These are phyloP conservation scores for Dasypolia templi DNA, from an alignment of 2,888 invertebrate genomes.

Conservation along the genomic window DNA sequence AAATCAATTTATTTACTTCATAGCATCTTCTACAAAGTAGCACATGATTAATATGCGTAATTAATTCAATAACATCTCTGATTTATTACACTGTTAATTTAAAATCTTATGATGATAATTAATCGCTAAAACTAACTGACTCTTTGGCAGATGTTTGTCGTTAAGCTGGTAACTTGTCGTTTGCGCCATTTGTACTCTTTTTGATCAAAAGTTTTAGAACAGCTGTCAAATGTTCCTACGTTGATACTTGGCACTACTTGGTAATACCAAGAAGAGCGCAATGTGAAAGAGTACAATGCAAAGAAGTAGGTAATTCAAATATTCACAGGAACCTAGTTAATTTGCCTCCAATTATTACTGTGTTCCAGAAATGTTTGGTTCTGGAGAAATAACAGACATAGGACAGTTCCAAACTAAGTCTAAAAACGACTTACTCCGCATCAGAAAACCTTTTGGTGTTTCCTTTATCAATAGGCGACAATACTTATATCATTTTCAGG, in stretches of 20 bases:
- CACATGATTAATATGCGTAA: slow-evolving; percentile 44
- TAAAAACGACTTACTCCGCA: neutral
- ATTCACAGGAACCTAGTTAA: neutral
- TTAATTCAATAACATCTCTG: slow-evolving; percentile 42
- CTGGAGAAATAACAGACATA: neutral
- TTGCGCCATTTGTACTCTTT: slow-evolving; percentile 47
- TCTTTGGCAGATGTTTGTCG: slow-evolving; percentile 35
- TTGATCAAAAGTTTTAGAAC: slow-evolving; percentile 1
- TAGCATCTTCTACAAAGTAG: neutral
- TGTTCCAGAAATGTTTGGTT: neutral
- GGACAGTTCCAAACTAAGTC: neutral
- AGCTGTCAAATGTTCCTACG: slow-evolving; percentile 33
- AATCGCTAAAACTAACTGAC: slow-evolving; percentile 46
- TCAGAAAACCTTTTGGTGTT: neutral
- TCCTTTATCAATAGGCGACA: too few species aligned
- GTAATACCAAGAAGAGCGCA: neutral
- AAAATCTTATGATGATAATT: slow-evolving; percentile 41
- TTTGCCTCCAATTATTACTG: neutral
- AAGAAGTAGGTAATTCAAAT: neutral
- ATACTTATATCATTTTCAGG: neutral
- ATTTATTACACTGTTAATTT: slow-evolving; percentile 52
- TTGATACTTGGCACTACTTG: neutral
- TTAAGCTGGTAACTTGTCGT: slow-evolving; percentile 45
- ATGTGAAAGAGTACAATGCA: neutral
- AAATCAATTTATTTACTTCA: slow-evolving; percentile 30